phyloP scores from a whole-genome alignment of 2,888 invertebrate genomes.

The Venusia cambrica region DNA sequence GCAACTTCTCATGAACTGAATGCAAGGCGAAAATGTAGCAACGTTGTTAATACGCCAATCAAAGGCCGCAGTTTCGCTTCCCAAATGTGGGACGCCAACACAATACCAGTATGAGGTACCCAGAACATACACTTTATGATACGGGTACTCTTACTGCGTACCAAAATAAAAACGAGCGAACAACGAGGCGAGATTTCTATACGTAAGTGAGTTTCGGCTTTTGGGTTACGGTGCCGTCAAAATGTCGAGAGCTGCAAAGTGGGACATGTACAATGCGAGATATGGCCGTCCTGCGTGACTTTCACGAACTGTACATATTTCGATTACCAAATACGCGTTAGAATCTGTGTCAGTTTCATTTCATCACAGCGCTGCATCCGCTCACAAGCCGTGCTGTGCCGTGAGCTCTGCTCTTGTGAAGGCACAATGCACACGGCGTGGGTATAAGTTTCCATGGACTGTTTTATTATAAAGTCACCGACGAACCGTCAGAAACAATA shows the following conservation, averaged over 20 bases:
- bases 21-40: constrained; percentile 76
- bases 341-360: constrained; percentile 81
- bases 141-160: constrained; percentile 49
- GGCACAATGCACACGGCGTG: constrained; percentile 38
- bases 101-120: constrained; percentile 43
- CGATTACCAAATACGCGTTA: constrained; percentile 80
- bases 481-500: no score
- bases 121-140: constrained; percentile 27
- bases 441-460: constrained; percentile 30
- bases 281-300: constrained; percentile 75
- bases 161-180: constrained; percentile 38
- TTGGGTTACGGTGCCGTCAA: constrained; percentile 73
- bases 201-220: constrained; percentile 55
- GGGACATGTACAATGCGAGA: constrained; percentile 71
- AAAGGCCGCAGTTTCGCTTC: constrained; percentile 70
- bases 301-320: constrained; percentile 76
- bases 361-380: constrained; percentile 76
- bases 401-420: constrained; percentile 57
- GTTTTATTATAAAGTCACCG: no score
- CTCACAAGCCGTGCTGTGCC: constrained; percentile 55
- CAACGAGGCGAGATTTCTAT: constrained; percentile 59
- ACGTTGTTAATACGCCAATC: constrained; percentile 69
- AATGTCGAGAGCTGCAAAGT: constrained; percentile 67
- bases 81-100: constrained; percentile 70
- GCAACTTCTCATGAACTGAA: constrained; percentile 74